Base-by-base conservation (phyloP, 2,797 vertebrate species). In the Falco peregrinus region DNA sequence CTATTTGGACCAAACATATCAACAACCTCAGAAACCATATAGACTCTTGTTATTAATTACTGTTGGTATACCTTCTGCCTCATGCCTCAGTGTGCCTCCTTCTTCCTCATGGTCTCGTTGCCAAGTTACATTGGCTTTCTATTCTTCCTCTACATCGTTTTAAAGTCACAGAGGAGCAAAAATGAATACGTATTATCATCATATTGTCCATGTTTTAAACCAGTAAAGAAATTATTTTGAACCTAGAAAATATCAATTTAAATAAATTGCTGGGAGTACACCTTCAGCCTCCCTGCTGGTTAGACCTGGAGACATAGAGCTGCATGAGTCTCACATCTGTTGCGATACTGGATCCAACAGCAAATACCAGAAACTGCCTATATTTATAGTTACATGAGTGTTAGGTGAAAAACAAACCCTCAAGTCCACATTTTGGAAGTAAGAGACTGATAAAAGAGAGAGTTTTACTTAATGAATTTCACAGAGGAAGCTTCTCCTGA, bases 401-500 rank as follows among this genome's bases (percentile, higher is more conserved):
- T 65, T 51, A 57, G 14, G 21, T n/a, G 3, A 28, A 43, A 64
- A 73, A 26, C 29, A 26, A 19, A 65, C 64, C 13, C 41, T 39
- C 7, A 70, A 35, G 3, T 26, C 6, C 18, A 60, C 10, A 12
- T 16, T 63, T 71, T 51, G 59, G 19, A 5, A 24, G 11, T 29
- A 54, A 83, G 10, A 63, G 3, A 25, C 9, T 25, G 11, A 47
- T 19, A n/a, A 75, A 35, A 59, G 21, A 51, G 24, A 33, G 11
- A 57, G 13, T 1, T 83, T 65, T 35, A 3, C 5, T 17, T 69
- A 8, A 11, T 35, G 5, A 14, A 33, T 61, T 81, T 84, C 3
- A 45, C 13, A 16, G 43, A 53, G 12, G 4, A 63, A 74, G 41
- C 3, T 20, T 71, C 22, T 50, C 26, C 33, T 0, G 0, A 89